Evolutionary conservation across 1,140 invertebrate species (phyloP).

Genomic region (Centruroides vittatus): DNA sequence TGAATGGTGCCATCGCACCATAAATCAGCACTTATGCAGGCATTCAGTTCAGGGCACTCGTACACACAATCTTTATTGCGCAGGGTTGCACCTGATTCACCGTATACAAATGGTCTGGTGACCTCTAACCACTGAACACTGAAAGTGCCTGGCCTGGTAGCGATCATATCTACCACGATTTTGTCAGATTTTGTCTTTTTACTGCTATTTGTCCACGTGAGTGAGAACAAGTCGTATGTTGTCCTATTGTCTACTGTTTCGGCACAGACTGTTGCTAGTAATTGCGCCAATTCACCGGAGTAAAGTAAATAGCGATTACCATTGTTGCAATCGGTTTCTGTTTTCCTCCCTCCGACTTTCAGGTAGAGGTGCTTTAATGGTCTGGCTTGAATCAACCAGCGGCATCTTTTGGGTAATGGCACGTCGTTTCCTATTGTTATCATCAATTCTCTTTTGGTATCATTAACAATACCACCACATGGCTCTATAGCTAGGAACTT

Average conservation of each 20-base stretch:
- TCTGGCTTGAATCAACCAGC: constrained; percentile 13
- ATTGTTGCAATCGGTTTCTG: constrained; percentile 7
- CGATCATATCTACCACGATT: constrained; percentile 53
- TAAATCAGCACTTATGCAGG: constrained; percentile 70
- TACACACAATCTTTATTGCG: constrained; percentile 46
- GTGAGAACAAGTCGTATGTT: constrained; percentile 14
- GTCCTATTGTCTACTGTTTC: constrained; percentile 5
- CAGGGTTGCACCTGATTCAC: constrained; percentile 34
- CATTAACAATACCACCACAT: constrained; percentile 24
- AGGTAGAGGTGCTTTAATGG: constrained; percentile 13
- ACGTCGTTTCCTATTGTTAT: not conserved
- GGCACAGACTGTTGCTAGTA: constrained; percentile 17
- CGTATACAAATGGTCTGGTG: constrained; percentile 32
- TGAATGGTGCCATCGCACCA: constrained; percentile 75
- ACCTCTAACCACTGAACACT: constrained; percentile 70
- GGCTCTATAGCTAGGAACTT: constrained; percentile 47
- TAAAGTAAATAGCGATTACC: constrained; percentile 4
- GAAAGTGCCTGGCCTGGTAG: constrained; percentile 53
- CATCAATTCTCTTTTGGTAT: constrained; percentile 44
- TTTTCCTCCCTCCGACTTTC: constrained; percentile 8
- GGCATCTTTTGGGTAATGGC: constrained; percentile 8
- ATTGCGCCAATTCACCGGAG: constrained; percentile 3
- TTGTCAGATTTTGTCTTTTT: constrained; percentile 6
- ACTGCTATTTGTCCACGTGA: constrained; percentile 15
- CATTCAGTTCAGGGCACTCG: constrained; percentile 67